Percentiles rank a stretch among this genome's conserved stretches.
phyloP scores from a whole-genome alignment of 2,888 invertebrate species.

The Invenusta paracnida region DNA sequence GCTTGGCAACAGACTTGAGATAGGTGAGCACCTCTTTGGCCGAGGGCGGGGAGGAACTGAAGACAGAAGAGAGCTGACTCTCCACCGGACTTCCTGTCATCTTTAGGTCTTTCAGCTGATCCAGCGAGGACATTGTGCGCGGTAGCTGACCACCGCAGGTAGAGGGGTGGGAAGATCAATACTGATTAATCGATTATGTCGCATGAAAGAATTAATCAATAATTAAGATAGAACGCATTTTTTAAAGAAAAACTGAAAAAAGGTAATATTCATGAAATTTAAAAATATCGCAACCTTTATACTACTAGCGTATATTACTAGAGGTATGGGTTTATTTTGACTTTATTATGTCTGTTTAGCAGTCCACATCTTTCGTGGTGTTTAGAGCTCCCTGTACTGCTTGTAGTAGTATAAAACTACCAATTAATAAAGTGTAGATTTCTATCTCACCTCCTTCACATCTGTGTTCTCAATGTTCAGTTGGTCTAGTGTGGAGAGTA shows the following conservation, averaged over 20 bases:
- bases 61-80: neutral
- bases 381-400: too few species aligned
- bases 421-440: too few species aligned
- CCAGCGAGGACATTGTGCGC: constrained; percentile 53
- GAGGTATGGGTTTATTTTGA: too few species aligned
- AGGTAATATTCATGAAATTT: too few species aligned
- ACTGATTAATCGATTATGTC: neutral
- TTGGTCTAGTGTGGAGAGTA: neutral
- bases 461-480: neutral
- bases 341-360: too few species aligned
- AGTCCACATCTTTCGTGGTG: too few species aligned
- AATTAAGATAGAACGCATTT: too few species aligned
- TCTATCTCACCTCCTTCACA: neutral
- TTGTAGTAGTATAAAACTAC: too few species aligned
- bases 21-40: constrained; percentile 88
- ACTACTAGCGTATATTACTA: too few species aligned
- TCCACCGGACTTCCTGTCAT: neutral
- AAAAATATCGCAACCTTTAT: too few species aligned
- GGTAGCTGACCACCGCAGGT: neutral
- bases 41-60: neutral
- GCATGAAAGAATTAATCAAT: neutral
- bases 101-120: constrained; percentile 82
- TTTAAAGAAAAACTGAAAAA: too few species aligned
- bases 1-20: constrained; percentile 69
- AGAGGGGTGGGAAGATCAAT: neutral